Evolutionary conservation across 2,113 vertebrate species (phyloP).

Genomic region (Apodemus speciosus): DNA sequence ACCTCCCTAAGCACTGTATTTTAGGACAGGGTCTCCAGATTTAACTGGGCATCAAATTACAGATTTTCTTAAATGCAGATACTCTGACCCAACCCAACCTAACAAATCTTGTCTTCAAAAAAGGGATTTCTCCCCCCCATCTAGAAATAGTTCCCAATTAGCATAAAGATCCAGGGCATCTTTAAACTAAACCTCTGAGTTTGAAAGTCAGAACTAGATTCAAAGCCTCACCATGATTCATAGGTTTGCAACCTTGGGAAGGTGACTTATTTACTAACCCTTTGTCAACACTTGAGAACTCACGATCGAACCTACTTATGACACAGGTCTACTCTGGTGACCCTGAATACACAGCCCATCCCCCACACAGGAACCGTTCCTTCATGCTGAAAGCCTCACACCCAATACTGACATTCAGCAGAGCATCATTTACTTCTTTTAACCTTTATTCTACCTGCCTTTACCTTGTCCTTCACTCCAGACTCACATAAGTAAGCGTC

Average conservation of each 20-base stretch:
- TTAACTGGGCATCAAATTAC: not conserved
- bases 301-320: not conserved
- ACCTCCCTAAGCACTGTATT: not conserved
- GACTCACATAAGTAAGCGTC: not conserved
- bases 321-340: not conserved
- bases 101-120: not conserved
- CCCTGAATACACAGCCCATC: not conserved
- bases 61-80: not conserved
- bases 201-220: conserved; percentile 23
- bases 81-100: not conserved
- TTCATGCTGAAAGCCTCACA: not conserved
- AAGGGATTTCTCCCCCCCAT: not conserved
- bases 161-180: not conserved
- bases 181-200: not conserved
- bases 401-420: not conserved
- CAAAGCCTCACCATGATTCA: conserved; percentile 6
- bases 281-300: not conserved
- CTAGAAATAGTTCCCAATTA: not conserved
- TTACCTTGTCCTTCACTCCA: not conserved
- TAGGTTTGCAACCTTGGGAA: conserved; percentile 9
- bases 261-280: not conserved
- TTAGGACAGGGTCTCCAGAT: not conserved
- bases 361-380: not conserved
- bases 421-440: not conserved
- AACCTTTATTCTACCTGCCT: not conserved